Evolutionary conservation across 2,797 vertebrate species (phyloP).

Genomic region (Sebastes dallii): DNA sequence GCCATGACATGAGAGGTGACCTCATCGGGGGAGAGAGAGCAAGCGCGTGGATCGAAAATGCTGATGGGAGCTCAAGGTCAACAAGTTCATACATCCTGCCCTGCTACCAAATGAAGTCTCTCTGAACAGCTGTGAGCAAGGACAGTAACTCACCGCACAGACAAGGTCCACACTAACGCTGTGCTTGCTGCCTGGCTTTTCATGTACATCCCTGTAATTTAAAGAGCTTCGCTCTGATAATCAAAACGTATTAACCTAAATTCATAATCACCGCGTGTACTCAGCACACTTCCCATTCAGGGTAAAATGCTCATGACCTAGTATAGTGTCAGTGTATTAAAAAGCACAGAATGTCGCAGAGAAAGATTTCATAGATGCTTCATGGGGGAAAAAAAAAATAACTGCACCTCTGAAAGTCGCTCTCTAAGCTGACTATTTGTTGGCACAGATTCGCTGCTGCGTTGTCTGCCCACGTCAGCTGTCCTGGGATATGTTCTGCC

Average conservation of each 20-base stretch:
- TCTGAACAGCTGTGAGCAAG: conserved; percentile 69
- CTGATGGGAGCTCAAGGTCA: conserved; percentile 74
- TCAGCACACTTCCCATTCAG: not conserved
- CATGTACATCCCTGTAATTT: conserved; percentile 37
- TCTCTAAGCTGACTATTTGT: conserved; percentile 50
- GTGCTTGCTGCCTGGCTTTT: conserved; percentile 19
- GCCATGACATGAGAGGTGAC: conserved; percentile 67
- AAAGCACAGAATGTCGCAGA: conserved; percentile 17
- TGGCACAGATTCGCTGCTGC: conserved; percentile 59
- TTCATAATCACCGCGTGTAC: conserved; percentile 40
- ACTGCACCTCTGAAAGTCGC: conserved; percentile 43
- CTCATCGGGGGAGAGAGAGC: conserved; percentile 45
- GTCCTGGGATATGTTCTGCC: conserved; percentile 66
- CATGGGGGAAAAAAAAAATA: conserved; percentile 1
- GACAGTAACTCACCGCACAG: conserved; percentile 57
- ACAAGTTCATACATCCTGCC: conserved; percentile 59
- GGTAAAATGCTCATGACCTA: conserved; percentile 15
- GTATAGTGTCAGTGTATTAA: conserved; percentile 17
- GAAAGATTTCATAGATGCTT: conserved; percentile 17
- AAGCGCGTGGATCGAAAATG: conserved; percentile 63
- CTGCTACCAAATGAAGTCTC: conserved; percentile 57
- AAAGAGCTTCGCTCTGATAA: conserved; percentile 50
- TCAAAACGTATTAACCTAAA: conserved; percentile 54
- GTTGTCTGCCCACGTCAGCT: conserved; percentile 73
- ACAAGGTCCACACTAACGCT: conserved; percentile 21